Base-by-base conservation (phyloP, 2,113 vertebrate species). In the Blennius ocellaris region DNA sequence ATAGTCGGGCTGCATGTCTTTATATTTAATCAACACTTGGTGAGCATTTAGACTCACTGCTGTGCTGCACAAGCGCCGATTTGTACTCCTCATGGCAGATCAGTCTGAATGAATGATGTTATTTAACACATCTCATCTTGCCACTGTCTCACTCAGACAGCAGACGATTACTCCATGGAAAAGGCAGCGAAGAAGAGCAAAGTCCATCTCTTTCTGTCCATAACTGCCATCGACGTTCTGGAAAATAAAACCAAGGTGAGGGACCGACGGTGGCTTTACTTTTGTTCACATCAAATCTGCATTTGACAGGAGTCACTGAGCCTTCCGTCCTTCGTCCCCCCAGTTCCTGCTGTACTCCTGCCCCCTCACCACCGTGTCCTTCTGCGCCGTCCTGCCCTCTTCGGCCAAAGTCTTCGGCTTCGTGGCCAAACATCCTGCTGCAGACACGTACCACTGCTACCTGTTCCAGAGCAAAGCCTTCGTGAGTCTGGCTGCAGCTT, bases 241-340 rank as follows among this genome's bases (percentile, higher is more conserved):
- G 92, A 94, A 74, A 71, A 90, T 63, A 92, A 94, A 79, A 93
- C 94, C 8, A 94, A 93, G 90, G 94, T 94, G 12, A 12, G 21
- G 21, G 21, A 30, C 21, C 21, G 21, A 30, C 21, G 4, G 2
- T 30, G 21, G 4, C 21, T 30, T 30, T 30, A 2, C 21, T 30
- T 30, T 30, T 30, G 2, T 30, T 30, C 2, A 30, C 2, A 30
- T 30, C 4, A 30, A 30, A 30, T 30, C 21, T 30, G 21, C 4
- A 30, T 30, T 30, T 30, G 21, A 30, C 2, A 30, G 21, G 21
- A 30, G 21, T 30, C 21, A 30, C 21, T 30, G 21, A 30, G 21
- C 21, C 21, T 30, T 4, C 2, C 21, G 4, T 30, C 21, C 21
- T 30, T 30, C 2, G 21, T 30, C 21, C 21, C 36, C 59, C 58